Base-by-base conservation (phyloP, 2,113 vertebrate genomes). In the Coturnix japonica region DNA sequence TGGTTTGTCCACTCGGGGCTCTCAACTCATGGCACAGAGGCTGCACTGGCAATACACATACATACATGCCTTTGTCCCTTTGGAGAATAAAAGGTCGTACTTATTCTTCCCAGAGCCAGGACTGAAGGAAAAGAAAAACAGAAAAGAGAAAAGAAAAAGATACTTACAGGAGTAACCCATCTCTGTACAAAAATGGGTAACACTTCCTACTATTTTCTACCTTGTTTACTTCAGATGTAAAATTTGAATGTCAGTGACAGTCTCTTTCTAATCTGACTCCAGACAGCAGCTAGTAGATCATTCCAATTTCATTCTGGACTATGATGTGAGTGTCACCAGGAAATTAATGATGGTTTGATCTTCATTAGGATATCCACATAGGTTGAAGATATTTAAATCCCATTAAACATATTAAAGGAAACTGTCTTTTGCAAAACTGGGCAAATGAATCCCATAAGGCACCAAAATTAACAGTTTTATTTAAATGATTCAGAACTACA, bases 401-500 rank as follows among this genome's bases (percentile, higher is more conserved):
- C 13, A 47, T 31, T 61, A 31, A 35, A 75, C 35, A 21, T 37
- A 63, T 28, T 63, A 39, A 28, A 33, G 8, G 31, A 72, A 56
- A 56, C 16, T 41, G 10, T 43, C 5, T 22, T 16, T 61, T 47
- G 26, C 73, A 23, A 63, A 31, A 30, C 57, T 9, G 33, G 28
- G 28, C 33, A 49, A 46, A 35, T 35, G 61, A 76, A 61, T 63
- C 46, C 44, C 49, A 11, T 49, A 49, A 37, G 33, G 33, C 67
- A 51, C 33, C 35, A 28, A 33, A 61, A 69, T 11, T 11, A 75
- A 25, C 7, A 26, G 56, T 53, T 70, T 41, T 0, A 79, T 28
- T 82, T 61, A 26, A 84, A 79, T 90, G 76, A 90, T 90, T 90
- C 70, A 86, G 66, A 70, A 81, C 11, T 30, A 74, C 33, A 69